These are phyloP conservation scores for Pipistrellus pygmaeus DNA, from an alignment of 2,797 vertebrate genomes.

Conservation along the genomic window DNA sequence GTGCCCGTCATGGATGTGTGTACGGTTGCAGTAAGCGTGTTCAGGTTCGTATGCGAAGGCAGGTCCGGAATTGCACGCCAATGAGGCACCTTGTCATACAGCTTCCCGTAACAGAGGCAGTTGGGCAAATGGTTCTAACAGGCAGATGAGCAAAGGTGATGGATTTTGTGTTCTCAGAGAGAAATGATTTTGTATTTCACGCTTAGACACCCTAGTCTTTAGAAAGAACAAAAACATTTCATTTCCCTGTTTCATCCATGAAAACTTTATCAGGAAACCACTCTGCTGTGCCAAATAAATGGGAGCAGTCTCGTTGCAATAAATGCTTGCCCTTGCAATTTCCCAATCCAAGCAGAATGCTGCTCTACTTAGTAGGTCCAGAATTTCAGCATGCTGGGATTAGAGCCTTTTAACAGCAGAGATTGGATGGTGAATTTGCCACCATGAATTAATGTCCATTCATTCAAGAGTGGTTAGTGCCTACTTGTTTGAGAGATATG, in stretches of 20 bases:
- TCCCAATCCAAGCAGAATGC: neutral
- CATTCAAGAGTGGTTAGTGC: neutral
- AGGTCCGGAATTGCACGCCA: neutral
- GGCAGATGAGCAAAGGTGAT: neutral
- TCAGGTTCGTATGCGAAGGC: no score
- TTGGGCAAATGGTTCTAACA: constrained; percentile 58
- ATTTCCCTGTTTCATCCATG: neutral
- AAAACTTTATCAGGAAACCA: neutral
- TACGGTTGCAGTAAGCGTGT: no score
- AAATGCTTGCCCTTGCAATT: neutral
- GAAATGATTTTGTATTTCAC: neutral
- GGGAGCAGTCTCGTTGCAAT: neutral
- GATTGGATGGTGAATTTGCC: neutral
- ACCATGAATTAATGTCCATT: neutral
- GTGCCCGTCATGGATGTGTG: no score
- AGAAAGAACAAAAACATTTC: neutral
- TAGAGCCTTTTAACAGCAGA: neutral
- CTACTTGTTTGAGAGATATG: neutral
- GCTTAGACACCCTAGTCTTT: neutral
- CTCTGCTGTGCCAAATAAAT: neutral
- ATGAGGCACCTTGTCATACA: constrained; percentile 55
- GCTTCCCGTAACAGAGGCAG: constrained; percentile 58
- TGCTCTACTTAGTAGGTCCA: rapidly evolving
- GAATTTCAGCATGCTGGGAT: neutral
- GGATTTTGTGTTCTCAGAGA: neutral